Evolutionary conservation across 1,140 invertebrate species (phyloP), one percentile per base, ranked within the genome.

Genomic region (Halictus rubicundus): DNA sequence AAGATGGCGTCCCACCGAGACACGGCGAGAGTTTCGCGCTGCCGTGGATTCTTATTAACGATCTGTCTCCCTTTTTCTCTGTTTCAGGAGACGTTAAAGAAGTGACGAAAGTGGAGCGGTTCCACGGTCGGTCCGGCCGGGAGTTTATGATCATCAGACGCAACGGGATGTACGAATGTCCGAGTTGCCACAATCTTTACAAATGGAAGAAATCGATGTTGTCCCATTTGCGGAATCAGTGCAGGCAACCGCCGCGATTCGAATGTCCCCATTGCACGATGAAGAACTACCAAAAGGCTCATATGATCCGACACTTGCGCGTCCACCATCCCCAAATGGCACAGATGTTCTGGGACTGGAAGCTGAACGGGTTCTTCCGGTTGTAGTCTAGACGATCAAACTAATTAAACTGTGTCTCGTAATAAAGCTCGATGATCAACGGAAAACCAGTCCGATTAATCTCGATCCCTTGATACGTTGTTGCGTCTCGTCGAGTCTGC

Each of bases 151-250:
- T 76, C 68, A 39, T 57, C 39, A 27, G 49, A 5, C 83, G 49
- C 4, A 70, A 71, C 42, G 85, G 65, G 49, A 75, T 78, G 72
- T 88, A 74, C 80, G 72, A 86, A 61, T 95, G 95, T 89, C 93
- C 94, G 46, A 92, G 94, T 78, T 95, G 95, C 87, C 88, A 89
- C 9, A 93, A 92, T 52, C 88, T 92, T 46, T 95, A 95, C 83
- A 92, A 93, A 21, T 92, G 94, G 86, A 94, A 94, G 87, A 94
- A 95, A 71, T 94, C 94, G 73, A 92, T 95, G 87, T 90, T 93
- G 10, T 88, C 93, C n/a, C 94, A 95, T 85, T 78, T 94, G 80
- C 89, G 90, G 25, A 91, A 91, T 84, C 93, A 94, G 76, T 94
- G 94, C 79, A 94, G 93, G 19, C 91, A 94, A 32, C 93, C 93